phyloP scores from a whole-genome alignment of 2,888 invertebrate genomes.

The Cheilosia scutellata region DNA sequence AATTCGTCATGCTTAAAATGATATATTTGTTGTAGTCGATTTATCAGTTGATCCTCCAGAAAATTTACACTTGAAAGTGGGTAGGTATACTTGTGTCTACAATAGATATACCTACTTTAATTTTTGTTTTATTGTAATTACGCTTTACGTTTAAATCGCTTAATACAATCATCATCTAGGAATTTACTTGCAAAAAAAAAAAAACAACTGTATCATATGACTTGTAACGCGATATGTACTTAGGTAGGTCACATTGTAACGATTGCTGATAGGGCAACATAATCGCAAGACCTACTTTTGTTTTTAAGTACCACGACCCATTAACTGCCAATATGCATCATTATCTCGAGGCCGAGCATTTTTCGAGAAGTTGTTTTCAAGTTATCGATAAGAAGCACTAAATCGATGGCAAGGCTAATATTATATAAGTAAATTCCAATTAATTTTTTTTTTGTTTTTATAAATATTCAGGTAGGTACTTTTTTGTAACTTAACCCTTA shows the following conservation, averaged over 20 bases:
- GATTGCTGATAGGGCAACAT: not conserved
- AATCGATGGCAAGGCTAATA: not conserved
- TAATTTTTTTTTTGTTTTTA: not conserved
- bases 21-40: no score
- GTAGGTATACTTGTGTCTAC: no score
- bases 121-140: no score
- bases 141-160: no score
- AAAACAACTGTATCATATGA: not conserved
- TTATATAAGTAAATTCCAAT: not conserved
- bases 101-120: no score
- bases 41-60: no score
- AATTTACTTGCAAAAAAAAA: no score
- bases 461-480: not conserved
- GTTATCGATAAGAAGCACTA: slow-evolving; percentile 48
- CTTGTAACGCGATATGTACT: not conserved
- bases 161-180: no score
- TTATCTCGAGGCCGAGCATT: slow-evolving; percentile 40
- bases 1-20: no score
- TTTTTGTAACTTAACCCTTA: not conserved
- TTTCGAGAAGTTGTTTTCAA: slow-evolving; percentile 9
- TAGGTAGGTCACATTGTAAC: not conserved
- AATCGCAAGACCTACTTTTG: slow-evolving; percentile 32
- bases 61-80: no score
- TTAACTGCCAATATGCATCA: slow-evolving; percentile 25
- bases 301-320: slow-evolving; percentile 21